Base-by-base conservation (phyloP, 2,797 vertebrate species). In the Pipistrellus nathusii region DNA sequence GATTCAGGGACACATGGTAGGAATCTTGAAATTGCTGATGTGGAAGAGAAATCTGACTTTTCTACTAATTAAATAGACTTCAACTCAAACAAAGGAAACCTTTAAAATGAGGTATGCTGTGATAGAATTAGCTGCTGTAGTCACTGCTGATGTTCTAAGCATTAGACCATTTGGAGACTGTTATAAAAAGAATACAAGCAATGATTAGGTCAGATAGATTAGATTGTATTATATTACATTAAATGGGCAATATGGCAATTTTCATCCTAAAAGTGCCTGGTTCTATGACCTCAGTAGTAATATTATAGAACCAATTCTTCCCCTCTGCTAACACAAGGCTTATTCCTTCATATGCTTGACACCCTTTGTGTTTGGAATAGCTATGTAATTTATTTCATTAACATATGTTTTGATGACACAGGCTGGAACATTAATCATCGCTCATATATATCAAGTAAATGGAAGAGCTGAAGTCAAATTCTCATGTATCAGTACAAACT, bases 21-120 rank as follows among this genome's bases (percentile, higher is more conserved):
- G 27, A 93, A 72, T 81, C 41, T 84, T 92, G 10, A 55, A 85
- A 48, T 12, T 62, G 27, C 53, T 64, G 14, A 93, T 17, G 35
- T 14, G 46, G 20, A 76, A 66, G 12, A 94, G 68, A 86, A 84
- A 13, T 77, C 81, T 53, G 30, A 82, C 35, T 59, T 38, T 64
- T 71, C 10, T n/a, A 55, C 6, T 12, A 85, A 41, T 25, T 41
- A 73, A 69, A 41, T 53, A 89, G 17, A 72, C 85, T 90, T 78
- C 73, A 88, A 80, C 30, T 84, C 17, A 89, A 90, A 80, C 4
- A 88, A 92, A 86, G 10, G 53, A 93, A 80, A 83, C 6, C 8
- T 92, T 86, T 94, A 75, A 73, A 71, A 23, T 90, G 48, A 91
- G 25, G 23, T 77, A 72, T 46, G 8, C n/a, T 48, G 11, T 77